Conservation (phyloP, 2,797 vertebrate species). For the Rhinophrynus dorsalis region DNA sequence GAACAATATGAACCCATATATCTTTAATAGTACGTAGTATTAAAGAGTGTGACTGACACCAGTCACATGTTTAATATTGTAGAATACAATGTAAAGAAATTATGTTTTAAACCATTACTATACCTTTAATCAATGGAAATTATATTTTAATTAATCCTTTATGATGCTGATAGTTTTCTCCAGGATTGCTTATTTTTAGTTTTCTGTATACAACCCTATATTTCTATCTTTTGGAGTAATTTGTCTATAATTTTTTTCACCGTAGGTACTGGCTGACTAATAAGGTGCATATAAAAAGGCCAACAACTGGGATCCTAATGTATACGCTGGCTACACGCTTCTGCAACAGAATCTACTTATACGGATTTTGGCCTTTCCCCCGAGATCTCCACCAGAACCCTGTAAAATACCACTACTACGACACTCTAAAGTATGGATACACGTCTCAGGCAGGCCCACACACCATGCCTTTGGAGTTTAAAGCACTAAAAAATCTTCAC, state of each 20-base stretch:
- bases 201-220: no score
- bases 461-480: constrained; percentile 96
- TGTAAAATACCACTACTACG: constrained; percentile 97
- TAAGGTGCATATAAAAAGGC: constrained; percentile 93
- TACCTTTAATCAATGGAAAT: no score
- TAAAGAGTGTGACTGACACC: no score
- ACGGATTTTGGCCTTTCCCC: constrained; percentile 95
- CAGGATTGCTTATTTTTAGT: no score
- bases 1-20: no score
- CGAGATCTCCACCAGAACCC: constrained; percentile 79
- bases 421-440: constrained; percentile 89
- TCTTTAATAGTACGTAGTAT: no score
- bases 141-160: no score
- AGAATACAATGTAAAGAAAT: no score
- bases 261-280: constrained; percentile 95
- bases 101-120: no score
- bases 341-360: constrained; percentile 94
- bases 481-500: constrained; percentile 87
- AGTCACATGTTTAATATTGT: no score
- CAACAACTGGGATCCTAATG: constrained; percentile 95
- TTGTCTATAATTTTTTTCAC: neutral
- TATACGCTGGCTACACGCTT: constrained; percentile 97
- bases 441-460: constrained; percentile 92
- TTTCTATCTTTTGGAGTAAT: neutral
- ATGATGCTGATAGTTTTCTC: no score